These are phyloP conservation scores for Dolichallabes microphthalmus DNA, from an alignment of 2,113 vertebrate species.

Conservation along the genomic window DNA sequence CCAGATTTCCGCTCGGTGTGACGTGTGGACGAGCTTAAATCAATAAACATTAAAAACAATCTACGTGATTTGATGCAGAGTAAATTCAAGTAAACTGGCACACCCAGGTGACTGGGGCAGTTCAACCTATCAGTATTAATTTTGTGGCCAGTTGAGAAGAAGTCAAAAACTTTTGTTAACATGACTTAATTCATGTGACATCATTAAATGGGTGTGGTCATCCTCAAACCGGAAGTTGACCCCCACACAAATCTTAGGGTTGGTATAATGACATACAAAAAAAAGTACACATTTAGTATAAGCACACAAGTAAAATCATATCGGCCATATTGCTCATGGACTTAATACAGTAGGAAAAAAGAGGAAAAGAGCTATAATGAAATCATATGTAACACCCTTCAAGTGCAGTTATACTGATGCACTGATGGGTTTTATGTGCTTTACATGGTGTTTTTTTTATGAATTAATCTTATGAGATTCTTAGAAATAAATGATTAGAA, in stretches of 20 bases:
- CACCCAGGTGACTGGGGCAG: neutral
- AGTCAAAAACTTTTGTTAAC: neutral
- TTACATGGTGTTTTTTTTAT: neutral
- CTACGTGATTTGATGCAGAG: neutral
- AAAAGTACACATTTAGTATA: neutral
- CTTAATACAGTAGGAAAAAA: neutral
- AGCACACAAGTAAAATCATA: neutral
- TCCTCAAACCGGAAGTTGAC: neutral
- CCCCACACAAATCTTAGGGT: neutral
- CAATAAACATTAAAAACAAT: neutral
- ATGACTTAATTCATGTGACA: neutral
- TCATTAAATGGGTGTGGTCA: conserved; percentile 10
- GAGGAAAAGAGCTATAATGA: neutral
- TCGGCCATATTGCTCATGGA: neutral
- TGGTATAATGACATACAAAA: neutral
- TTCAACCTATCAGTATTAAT: neutral
- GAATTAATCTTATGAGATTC: neutral
- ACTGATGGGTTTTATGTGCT: neutral
- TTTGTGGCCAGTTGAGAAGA: neutral
- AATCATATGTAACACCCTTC: neutral
- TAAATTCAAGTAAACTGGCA: neutral
- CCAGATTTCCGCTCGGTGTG: conserved; percentile 2
- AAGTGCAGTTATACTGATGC: neutral
- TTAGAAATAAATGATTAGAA: neutral
- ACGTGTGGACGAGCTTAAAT: conserved; percentile 3